Base-by-base conservation (phyloP, 2,888 invertebrate genomes). In the Drosophila lacicola region DNA sequence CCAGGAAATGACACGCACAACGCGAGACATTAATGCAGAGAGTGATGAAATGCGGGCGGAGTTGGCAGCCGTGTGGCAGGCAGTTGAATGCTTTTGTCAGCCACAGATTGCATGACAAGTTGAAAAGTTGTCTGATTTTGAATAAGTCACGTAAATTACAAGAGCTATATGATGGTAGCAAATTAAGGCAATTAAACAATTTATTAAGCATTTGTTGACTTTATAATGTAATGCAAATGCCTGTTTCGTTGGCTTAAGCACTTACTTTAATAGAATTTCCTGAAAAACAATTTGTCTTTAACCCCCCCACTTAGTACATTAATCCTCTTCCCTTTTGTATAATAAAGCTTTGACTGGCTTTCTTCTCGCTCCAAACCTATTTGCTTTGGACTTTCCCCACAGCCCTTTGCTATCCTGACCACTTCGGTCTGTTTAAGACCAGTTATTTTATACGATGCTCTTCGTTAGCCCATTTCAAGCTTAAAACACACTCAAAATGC, bases 1-100 rank as follows among this genome's bases (percentile, higher is more conserved):
- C 37, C 67, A 19, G 78, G 62, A 85, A 84, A 83, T 75, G 82
- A 73, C 83, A 83, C 78, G 78, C 78, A 76, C 80, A 74, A 53
- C 19, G 44, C 63, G 25, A 46, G 29, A 47, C 65, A 54, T 66
- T 64, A 54, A 49, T 49, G 64, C 64, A 49, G 64, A 64, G 44
- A 47, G 60, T 37, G 72, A 62, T 72, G 57, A 46, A 63, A 73
- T 72, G 61, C 5, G 60, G 33, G 36, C 21, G 44, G 19, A 33
- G 21, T 11, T 34, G 55, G 3, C 13, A 11, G 3, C 19, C 14
- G 44, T 62, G 36, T 51, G 68, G 34, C 50, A 46, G 61, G 19
- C 66, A 57, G 62, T 42, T 50, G 39, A 57, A 50, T 17, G 50
- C 42, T 62, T 62, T 61, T 62, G 49, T 45, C 49, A 46, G 62